Evolutionary conservation across 2,888 invertebrate genomes (phyloP).

Genomic region (Boloria selene): DNA sequence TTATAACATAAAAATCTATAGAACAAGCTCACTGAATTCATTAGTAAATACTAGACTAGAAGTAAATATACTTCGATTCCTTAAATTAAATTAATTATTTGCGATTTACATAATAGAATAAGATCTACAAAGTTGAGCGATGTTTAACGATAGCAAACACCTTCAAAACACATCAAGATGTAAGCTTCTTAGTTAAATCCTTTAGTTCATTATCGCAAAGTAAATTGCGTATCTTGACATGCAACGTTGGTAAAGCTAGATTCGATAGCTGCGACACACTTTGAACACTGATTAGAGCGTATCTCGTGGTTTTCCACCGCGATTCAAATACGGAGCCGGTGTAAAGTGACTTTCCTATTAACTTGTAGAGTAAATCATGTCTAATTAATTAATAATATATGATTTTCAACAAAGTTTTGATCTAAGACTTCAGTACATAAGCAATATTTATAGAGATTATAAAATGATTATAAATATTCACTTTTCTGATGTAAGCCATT

Average conservation of each 20-base stretch:
- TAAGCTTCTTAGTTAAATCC: conserved; percentile 30
- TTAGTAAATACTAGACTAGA: too few relatives aligned
- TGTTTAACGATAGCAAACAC: conserved; percentile 3
- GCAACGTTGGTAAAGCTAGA: conserved; percentile 17
- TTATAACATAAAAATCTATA: too few relatives aligned
- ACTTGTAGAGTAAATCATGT: background rate
- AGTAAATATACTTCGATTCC: too few relatives aligned
- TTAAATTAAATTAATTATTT: too few relatives aligned
- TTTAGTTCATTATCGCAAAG: conserved; percentile 36
- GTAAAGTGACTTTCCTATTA: conserved; percentile 11
- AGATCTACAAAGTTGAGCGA: background rate
- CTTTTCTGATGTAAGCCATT: too few relatives aligned
- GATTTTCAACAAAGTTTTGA: too few relatives aligned
- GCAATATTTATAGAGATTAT: too few relatives aligned
- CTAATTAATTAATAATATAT: background rate
- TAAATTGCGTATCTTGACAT: conserved; percentile 35
- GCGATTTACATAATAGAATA: too few relatives aligned
- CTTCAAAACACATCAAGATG: conserved; percentile 8
- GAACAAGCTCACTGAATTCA: too few relatives aligned
- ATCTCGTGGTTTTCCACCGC: conserved; percentile 42
- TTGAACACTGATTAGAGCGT: conserved; percentile 64
- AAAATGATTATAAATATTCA: too few relatives aligned
- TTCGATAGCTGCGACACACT: conserved; percentile 42
- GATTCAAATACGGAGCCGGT: conserved; percentile 44
- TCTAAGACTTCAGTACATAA: too few relatives aligned